A percentile compares a stretch with the other conserved stretches of the same genome.
Evolutionary conservation across 2,113 vertebrate genomes (phyloP).

Genomic region (Symphodus melops): DNA sequence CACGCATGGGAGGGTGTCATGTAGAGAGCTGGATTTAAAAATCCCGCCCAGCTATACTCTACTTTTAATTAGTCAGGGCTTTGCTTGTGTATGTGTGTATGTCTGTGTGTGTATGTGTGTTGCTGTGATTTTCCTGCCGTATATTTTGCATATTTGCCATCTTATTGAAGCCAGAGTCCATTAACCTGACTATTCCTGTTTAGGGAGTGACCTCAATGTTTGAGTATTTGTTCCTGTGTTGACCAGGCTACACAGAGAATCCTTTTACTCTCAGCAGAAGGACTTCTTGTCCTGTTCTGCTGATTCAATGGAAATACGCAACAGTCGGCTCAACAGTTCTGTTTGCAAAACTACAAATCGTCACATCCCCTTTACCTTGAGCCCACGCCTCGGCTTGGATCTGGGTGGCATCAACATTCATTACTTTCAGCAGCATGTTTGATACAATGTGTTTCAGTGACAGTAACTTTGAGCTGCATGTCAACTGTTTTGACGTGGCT

Average conservation of each 20-base stretch:
- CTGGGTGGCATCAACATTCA: background rate
- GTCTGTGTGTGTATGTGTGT: slow-evolving; percentile 14
- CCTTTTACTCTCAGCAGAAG: slow-evolving; percentile 68
- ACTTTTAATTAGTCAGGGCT: slow-evolving; percentile 65
- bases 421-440: background rate
- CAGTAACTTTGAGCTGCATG: background rate
- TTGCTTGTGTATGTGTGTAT: slow-evolving; percentile 13
- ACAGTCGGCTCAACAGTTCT: slow-evolving; percentile 38
- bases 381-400: background rate
- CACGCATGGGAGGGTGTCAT: slow-evolving; percentile 33
- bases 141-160: slow-evolving; percentile 54
- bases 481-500: background rate
- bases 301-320: slow-evolving; percentile 66
- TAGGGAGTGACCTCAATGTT: slow-evolving; percentile 70
- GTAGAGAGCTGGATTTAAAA: slow-evolving; percentile 56
- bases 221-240: slow-evolving; percentile 70
- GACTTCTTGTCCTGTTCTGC: slow-evolving; percentile 50
- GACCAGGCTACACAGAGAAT: slow-evolving; percentile 67
- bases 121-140: slow-evolving; percentile 43
- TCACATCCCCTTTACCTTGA: slow-evolving; percentile 3
- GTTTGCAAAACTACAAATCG: slow-evolving; percentile 58
- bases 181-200: slow-evolving; percentile 70
- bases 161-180: slow-evolving; percentile 51
- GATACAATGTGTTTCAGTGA: background rate
- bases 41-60: slow-evolving; percentile 61